Conservation (phyloP, 37 sponge, comb jelly and placozoan genomes). For the Eunapius fragilis region DNA sequence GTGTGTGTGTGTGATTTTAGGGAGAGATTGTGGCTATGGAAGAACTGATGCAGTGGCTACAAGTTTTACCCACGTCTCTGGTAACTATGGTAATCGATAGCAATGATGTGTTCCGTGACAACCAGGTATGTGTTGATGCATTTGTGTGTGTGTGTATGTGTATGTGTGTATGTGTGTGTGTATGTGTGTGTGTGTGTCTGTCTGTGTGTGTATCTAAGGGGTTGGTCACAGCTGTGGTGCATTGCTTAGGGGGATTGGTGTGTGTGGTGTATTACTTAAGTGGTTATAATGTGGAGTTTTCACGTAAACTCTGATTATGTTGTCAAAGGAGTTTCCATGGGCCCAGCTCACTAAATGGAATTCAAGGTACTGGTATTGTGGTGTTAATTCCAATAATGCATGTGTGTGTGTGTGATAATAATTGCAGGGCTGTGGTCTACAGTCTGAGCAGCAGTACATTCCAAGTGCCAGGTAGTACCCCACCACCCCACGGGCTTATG, state of each 20-base stretch:
- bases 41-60: conserved; percentile 37
- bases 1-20: not conserved
- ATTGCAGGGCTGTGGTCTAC: not conserved
- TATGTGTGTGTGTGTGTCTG: no score
- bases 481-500: not conserved
- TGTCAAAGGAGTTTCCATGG: conserved; percentile 9
- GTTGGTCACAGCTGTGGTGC: no score
- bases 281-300: no score
- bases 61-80: conserved; percentile 25
- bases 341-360: not conserved
- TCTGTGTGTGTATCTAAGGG: no score
- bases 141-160: no score
- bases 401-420: not conserved
- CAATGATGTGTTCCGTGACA: not conserved
- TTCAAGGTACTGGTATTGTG: not conserved
- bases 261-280: not conserved
- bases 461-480: not conserved
- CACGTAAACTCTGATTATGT: no score
- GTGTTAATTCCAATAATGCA: no score
- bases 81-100: conserved; percentile 48
- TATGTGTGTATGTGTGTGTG: no score
- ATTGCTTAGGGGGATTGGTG: no score
- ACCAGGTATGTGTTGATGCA: not conserved
- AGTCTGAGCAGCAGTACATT: not conserved
- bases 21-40: conserved; percentile 10